These are phyloP conservation scores for Drosophila parabipectinata DNA, from an alignment of 1,140 invertebrate genomes.

Conservation along the genomic window DNA sequence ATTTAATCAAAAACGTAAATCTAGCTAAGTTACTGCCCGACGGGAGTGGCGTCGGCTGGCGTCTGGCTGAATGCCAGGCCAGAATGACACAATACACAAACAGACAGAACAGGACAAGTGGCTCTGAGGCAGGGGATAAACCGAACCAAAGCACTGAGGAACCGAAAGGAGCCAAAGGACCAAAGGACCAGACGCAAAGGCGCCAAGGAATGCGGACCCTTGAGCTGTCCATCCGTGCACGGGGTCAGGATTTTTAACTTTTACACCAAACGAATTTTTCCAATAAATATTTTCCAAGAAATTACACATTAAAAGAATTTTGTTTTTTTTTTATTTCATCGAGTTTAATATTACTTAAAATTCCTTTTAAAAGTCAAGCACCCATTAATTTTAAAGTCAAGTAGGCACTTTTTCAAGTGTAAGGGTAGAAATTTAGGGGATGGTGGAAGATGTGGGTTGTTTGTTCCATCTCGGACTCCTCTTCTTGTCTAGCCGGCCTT, in stretches of 20 bases:
- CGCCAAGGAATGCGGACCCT: constrained; percentile 59
- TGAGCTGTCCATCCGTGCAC: constrained; percentile 36
- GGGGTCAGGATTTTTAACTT: constrained; percentile 19
- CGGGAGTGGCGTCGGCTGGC: constrained; percentile 53
- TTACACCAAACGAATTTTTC: not conserved
- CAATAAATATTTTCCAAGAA: not conserved
- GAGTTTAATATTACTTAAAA: not conserved
- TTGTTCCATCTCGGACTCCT: constrained; percentile 18
- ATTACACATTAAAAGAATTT: not conserved
- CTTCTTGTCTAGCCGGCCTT: constrained; percentile 35
- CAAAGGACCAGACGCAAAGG: constrained; percentile 37
- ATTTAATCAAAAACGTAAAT: constrained; percentile 80
- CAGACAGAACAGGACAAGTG: constrained; percentile 35
- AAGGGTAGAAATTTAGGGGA: not conserved
- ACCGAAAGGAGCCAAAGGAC: constrained; percentile 12
- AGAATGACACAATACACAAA: constrained; percentile 55
- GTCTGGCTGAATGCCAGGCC: constrained; percentile 38
- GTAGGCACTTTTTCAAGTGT: not conserved
- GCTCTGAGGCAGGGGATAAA: constrained; percentile 22
- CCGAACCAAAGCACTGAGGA: constrained; percentile 9
- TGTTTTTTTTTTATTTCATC: too few relatives aligned
- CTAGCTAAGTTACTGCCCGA: constrained; percentile 65
- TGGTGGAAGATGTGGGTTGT: not conserved
- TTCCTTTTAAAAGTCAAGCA: not conserved
- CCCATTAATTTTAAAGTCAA: not conserved